These are phyloP conservation scores for Hirtodrosophila cameraria DNA, from an alignment of 2,888 invertebrate species.

Conservation along the genomic window DNA sequence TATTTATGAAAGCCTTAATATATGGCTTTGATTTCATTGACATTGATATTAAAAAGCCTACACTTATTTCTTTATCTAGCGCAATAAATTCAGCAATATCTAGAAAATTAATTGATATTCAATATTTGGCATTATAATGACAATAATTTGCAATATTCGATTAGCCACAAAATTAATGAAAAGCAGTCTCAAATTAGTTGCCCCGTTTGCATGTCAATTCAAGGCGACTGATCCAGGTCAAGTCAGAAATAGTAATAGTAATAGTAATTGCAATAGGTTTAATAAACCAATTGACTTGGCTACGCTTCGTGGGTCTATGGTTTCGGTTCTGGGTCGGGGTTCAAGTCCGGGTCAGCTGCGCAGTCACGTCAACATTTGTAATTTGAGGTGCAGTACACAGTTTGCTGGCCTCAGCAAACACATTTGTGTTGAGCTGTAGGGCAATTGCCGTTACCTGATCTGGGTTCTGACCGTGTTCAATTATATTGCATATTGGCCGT, in stretches of 20 bases:
- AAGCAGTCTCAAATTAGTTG: no score
- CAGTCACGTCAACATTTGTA: conserved; percentile 9
- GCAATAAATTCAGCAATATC: no score
- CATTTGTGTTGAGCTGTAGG: conserved; percentile 3
- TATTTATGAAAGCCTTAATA: no score
- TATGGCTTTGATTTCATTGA: no score
- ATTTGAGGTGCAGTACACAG: conserved; percentile 22
- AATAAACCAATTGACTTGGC: conserved; percentile 37
- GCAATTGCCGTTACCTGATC: conserved; percentile 1
- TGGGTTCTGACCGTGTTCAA: not conserved
- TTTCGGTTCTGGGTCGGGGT: no score
- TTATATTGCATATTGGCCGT: conserved; percentile 30
- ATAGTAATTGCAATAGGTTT: conserved; percentile 26
- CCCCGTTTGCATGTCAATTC: conserved; percentile 8
- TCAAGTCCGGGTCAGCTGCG: not conserved
- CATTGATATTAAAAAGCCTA: no score
- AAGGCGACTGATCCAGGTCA: conserved; percentile 10
- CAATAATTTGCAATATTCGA: not conserved
- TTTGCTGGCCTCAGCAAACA: conserved; percentile 4
- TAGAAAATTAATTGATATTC: no score
- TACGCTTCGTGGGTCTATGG: no score
- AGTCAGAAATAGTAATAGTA: no score
- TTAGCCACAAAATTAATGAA: conserved; percentile 2
- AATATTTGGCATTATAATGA: not conserved
- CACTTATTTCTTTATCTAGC: no score